Evolutionary conservation across 2,113 vertebrate species (phyloP).

Genomic region (Sciurus niger): DNA sequence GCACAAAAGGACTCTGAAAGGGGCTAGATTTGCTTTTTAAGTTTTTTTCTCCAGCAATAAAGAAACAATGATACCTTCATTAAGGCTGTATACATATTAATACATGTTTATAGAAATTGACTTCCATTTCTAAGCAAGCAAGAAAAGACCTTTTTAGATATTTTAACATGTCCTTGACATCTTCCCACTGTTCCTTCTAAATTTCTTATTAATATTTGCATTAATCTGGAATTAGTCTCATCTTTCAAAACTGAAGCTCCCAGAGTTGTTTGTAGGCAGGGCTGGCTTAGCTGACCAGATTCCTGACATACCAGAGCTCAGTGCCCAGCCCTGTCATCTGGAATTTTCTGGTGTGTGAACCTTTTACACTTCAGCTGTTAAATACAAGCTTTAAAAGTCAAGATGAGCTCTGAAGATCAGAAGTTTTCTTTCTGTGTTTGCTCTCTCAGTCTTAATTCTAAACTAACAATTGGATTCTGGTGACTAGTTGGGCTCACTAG

Average conservation of each 20-base stretch:
- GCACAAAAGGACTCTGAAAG: not conserved
- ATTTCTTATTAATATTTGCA: slow-evolving; percentile 37
- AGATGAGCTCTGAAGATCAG: not conserved
- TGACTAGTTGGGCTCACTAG: not conserved
- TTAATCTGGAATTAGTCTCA: not conserved
- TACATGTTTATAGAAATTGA: slow-evolving; percentile 27
- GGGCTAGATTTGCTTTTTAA: not conserved
- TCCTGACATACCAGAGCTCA: not conserved
- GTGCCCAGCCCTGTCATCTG: slow-evolving; percentile 36
- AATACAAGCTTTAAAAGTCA: slow-evolving; percentile 43
- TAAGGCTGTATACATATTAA: not conserved
- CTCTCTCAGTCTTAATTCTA: slow-evolving; percentile 40
- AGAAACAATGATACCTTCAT: not conserved
- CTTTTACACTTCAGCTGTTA: not conserved
- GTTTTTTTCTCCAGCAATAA: not conserved
- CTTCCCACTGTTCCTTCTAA: not conserved
- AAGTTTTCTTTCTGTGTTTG: slow-evolving; percentile 7
- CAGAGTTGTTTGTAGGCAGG: not conserved
- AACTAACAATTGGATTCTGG: not conserved
- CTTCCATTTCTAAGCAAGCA: slow-evolving; percentile 26
- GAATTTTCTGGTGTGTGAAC: slow-evolving; percentile 38
- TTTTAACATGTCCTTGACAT: not conserved
- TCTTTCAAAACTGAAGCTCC: slow-evolving; percentile 18
- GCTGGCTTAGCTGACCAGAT: not conserved
- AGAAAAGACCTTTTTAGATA: not conserved